phyloP scores from a whole-genome alignment of 2,113 vertebrate species.

The Cacatua alba region DNA sequence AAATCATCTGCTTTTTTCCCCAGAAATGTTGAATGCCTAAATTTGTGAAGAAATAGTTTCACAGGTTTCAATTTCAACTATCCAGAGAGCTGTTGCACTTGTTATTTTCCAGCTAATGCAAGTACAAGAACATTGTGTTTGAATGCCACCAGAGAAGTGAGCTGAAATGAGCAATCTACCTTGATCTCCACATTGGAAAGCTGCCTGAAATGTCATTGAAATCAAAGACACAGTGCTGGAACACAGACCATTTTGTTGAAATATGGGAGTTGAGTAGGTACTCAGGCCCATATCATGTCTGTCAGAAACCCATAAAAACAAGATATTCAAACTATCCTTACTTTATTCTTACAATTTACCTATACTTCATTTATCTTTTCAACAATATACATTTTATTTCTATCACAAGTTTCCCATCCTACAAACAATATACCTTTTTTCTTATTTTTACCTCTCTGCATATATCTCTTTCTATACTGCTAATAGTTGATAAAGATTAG shows the following conservation, averaged over 20 bases:
- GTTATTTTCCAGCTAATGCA: not conserved
- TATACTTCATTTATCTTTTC: not conserved
- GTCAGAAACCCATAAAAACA: not conserved
- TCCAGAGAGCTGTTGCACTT: not conserved
- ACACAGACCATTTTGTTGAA: not conserved
- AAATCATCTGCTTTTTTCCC: fast-evolving
- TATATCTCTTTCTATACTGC: not conserved
- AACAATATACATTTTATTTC: not conserved
- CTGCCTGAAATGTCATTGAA: not conserved
- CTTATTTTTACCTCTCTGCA: not conserved
- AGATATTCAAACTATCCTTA: not conserved
- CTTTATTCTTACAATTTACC: not conserved
- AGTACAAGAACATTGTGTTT: not conserved
- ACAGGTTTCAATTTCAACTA: not conserved
- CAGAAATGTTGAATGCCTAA: not conserved
- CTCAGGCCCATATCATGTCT: not conserved
- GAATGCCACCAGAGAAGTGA: not conserved
- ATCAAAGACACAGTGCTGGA: not conserved
- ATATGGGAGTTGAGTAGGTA: not conserved
- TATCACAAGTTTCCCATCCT: not conserved
- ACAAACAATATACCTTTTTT: not conserved
- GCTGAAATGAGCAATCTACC: not conserved
- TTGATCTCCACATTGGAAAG: not conserved
- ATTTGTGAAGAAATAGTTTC: not conserved
- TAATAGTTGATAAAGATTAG: not conserved